Base-by-base conservation (phyloP, 2,797 vertebrate genomes). In the Choloepus didactylus region DNA sequence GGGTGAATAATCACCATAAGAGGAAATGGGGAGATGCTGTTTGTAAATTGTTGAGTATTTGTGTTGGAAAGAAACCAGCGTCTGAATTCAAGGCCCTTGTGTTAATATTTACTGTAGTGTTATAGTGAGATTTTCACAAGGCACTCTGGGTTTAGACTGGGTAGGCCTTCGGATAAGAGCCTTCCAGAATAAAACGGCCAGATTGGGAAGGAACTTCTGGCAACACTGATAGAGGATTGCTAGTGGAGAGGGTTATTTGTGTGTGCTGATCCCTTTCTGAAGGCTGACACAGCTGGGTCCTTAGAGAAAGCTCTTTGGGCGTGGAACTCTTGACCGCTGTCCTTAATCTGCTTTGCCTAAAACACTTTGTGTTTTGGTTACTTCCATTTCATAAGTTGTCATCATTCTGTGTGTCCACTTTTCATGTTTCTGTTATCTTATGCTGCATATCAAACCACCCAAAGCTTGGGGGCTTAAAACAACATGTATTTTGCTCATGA, bases 31-130 rank as follows among this genome's bases (percentile, higher is more conserved):
- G 95, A 97, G 95, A 93, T 70, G 84, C 80, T 97, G 89, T 96
- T 97, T 96, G 97, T 94, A 96, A 97, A 93, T 95, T 94, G 79
- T 79, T 93, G 96, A 89, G 91, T 91, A 83, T 97, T 96, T 96
- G 94, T 80, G 1, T 41, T 98, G 97, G 98, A 97, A 90, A 66
- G 96, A 95, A 76, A 84, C 88, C 97, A 70, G 95, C 23, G 89
- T 95, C 96, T 3, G 0, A 96, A 75, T 89, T 87, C 95, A 95
- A 97, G 94, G 80, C 85, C 92, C 93, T 93, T 3, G 41, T 98
- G 95, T 97, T 98, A 96, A 97, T 97, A 96, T 97, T 97, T 97
- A 97, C 87, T 92, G 4, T 95, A 90, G 92, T 90, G 94, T 92
- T 1, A 5, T 96, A 92, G 94, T 89, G 56, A 88, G 96, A 94